Evolutionary conservation across 1,140 invertebrate species (phyloP), one percentile per base, ranked within the genome.

Genomic region (Babylonia areolata): DNA sequence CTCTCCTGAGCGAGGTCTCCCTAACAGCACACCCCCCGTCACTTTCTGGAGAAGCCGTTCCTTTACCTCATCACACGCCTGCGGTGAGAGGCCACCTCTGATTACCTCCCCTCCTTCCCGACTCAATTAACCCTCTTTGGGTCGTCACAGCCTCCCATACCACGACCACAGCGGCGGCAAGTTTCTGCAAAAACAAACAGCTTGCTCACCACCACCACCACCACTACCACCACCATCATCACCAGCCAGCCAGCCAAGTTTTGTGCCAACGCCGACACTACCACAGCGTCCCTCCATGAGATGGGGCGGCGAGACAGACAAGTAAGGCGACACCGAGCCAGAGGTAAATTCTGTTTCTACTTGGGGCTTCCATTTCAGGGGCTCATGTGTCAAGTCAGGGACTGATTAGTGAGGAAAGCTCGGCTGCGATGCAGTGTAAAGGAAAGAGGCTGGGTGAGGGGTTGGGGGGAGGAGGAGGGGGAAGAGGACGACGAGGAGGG

Each of bases 331-430:
- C 35, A 79, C 77, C 39, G 15, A 20, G 77, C 15, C 23, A 42
- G 37, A 42, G 39, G 39, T 42, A n/a, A 79, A 42, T 79, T 79
- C 77, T 79, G 77, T 79, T 79, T 79, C 77, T 42, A 79, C 77
- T 42, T 42, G 20, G 39, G 42, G 77, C 20, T 79, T 79, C 37
- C 23, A 42, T 79, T 79, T 23, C 77, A 79, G 37, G 39, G 37
- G 37, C 20, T 79, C 20, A 39, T 79, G 37, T 42, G 77, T 79
- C 42, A 73, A 73, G 71, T 73, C 31, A 35, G 71, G 3, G 31
- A 73, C 71, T 51, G 79, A 81, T 33, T 58, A 20, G 42, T 51
- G 28, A 42, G 78, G 40, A 39, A n/a, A 31, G 75, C 33, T 23
- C 33, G 78, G 20, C 6, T 31, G 78, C 6, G 28, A 46, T 11